Base-by-base conservation (phyloP, 2,113 vertebrate genomes). In the Polypterus bichir region DNA sequence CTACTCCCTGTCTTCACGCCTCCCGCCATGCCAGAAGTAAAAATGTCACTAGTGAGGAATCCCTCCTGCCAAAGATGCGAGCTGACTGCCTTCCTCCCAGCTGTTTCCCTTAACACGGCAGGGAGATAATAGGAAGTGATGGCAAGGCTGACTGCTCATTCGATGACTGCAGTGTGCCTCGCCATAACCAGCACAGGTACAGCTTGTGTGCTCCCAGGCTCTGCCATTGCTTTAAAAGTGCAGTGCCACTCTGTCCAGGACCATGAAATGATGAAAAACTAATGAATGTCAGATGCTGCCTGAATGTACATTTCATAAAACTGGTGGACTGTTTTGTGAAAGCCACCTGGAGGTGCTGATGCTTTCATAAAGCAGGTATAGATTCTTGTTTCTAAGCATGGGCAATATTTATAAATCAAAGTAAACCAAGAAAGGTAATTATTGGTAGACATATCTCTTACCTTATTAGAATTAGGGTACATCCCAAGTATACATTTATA, bases 51-150 rank as follows among this genome's bases (percentile, higher is more conserved):
- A 87, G 79, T 84, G 87, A 83, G 88, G 88, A 87, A 85, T 86
- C 85, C 85, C 87, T 85, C 82, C 80, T 83, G 86, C 86, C 81
- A 83, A 80, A 89, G 87, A 92, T 89, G 80, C 85, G 82, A 88
- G 80, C 84, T 89, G 89, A 91, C 90, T 89, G 85, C 80, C 83
- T 84, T 84, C 86, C 87, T 86, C 84, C 87, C 87, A 86, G 80
- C 83, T 83, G 89, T 90, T 89, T 90, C 91, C 90, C 77, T 76
- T 70, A 73, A 89, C 91, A 87, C 92, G 92, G 92, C 92, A 79
- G 91, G 92, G 85, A 92, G 89, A 90, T 95, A 92, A 96, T 93
- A 87, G 89, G 91, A 89, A 93, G 90, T 91, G 91, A 93, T 91
- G 89, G 92, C 89, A 81, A 91, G 89, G 90, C 89, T 86, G 89